These are phyloP conservation scores for Lepidocolaptes lacrymiger DNA, from an alignment of 2,797 vertebrate genomes.

Conservation along the genomic window DNA sequence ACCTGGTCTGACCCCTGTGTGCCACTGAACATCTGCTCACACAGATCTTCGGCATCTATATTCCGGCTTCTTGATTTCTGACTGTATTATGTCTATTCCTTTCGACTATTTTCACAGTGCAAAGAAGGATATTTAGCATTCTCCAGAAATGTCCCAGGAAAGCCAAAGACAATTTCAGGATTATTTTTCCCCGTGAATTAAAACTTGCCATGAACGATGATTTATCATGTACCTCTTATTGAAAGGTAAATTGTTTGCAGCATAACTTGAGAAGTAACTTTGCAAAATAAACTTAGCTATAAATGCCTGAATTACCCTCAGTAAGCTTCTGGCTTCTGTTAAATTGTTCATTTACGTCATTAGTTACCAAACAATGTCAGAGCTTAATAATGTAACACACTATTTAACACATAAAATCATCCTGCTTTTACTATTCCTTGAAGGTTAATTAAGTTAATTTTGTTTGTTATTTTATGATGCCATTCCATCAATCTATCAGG, in stretches of 20 bases:
- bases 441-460: constrained; percentile 20
- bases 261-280: not conserved
- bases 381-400: not conserved
- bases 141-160: not conserved
- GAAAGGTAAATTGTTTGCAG: not conserved
- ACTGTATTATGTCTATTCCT: not conserved
- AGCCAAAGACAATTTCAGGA: not conserved
- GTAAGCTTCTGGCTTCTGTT: not conserved
- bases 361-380: not conserved
- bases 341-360: not conserved
- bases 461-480: not conserved
- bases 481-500: not conserved
- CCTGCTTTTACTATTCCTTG: not conserved
- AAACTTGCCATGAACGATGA: not conserved
- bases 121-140: not conserved
- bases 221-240: not conserved
- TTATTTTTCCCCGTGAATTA: not conserved
- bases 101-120: not conserved
- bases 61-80: not conserved
- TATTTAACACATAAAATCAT: not conserved
- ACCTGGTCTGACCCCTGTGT: not conserved
- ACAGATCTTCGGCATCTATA: not conserved
- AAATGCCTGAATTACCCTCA: not conserved
- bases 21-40: not conserved
- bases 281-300: not conserved